Evolutionary conservation across 2,888 invertebrate species (phyloP), one percentile per base, ranked within the genome.

Genomic region (Campoplex capitator): DNA sequence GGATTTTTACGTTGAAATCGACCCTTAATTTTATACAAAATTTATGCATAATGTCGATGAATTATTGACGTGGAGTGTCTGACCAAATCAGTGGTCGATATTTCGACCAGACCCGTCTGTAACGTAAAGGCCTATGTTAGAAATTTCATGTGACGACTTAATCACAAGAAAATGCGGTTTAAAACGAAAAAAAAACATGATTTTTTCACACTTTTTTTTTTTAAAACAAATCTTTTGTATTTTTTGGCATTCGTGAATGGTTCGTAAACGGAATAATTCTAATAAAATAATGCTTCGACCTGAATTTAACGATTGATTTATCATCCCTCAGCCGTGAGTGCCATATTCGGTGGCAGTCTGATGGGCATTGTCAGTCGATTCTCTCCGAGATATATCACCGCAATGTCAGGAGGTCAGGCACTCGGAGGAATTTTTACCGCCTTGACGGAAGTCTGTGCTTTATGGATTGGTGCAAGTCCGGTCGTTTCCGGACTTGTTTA

Each of bases 351-450:
- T 89, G 98, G 98, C 18, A 97, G 98, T 28, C 94, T 99, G 62
- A 97, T 98, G 91, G 99, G 98, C 7, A 96, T 99, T 67, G 98
- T 97, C 0, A 98, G 98, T 23, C 96, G 97, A 89, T 98, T 99
- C 95, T 97, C 98, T 0, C 96, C 97, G 4, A 96, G 97, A 89
- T 99, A 98, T 94, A 98, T 98, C 95, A 97, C 98, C 0, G 98
- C 98, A 0, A 97, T 98, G 58, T 97, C 98, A 89, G 97, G 97
- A 88, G 99, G 99, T 0, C 99, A 99, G 95, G 98, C 98, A 0
- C 94, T 99, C 2, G 98, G 98, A 18, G 99, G 98, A 0, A 97
- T 99, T 86, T 97, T 99, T 91, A 98, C 98, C 0, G 98, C 98
- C 0, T 90, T 98, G 1, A 97, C 98, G 7, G 97, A 98, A 94